Evolutionary conservation across 1,140 invertebrate species (phyloP), one percentile per base, ranked within the genome.

Genomic region (Condylostylus longicornis): DNA sequence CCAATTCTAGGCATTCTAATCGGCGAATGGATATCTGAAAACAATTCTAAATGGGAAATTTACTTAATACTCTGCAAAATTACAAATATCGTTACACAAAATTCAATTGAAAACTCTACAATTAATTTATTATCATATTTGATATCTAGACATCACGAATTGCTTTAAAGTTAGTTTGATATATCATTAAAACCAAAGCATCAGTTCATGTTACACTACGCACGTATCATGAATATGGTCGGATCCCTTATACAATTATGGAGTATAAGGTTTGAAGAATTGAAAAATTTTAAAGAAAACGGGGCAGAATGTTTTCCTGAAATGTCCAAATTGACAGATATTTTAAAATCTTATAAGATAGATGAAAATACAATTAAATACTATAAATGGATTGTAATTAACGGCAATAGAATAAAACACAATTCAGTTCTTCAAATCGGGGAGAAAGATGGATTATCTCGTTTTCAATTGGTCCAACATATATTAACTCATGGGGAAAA

Each of bases 161-260:
- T 21, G 5, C 5, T 21, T 35, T n/a, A 15, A 22, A 14, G 12
- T 22, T 9, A n/a, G 7, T 35, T 35, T 18, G 7, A 35, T 5
- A n/a, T 20, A 7, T 19, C 18, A 12, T 19, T 35, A 2, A 35
- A 19, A 22, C 33, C 33, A 10, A 35, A 35, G 17, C 33, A 35
- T 23, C 33, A 35, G 12, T 35, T 35, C 6, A 19, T 35, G 18
- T n/a, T 22, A 14, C 33, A 35, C 21, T 35, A 35, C 21, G 18
- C 33, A 20, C 13, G 4, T 9, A 23, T 21, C 12, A 35, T 35
- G 10, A 17, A 19, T 15, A 20, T 9, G 13, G n/a, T 35, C 10
- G 33, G 33, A n/a, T 19, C 33, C 4, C n/a, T 35, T 12, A 35
- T 14, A 8, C 9, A 35, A 20, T 4, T 35, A 10, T 20, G 33